Conservation (phyloP, 2,113 vertebrate species). For the Lepus timidus region DNA sequence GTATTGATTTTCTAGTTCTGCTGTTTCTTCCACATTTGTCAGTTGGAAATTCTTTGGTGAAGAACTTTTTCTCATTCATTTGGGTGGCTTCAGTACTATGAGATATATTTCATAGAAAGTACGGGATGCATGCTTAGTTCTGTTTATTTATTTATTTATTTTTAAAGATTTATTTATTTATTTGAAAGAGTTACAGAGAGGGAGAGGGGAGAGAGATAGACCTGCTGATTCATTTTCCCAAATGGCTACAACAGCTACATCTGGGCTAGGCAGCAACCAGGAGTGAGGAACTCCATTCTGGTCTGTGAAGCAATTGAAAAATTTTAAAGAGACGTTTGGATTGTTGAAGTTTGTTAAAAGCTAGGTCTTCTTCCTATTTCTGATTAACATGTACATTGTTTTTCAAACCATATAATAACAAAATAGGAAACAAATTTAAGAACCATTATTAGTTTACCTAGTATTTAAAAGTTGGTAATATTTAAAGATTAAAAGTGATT, state of each 20-base stretch:
- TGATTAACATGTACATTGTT: not conserved
- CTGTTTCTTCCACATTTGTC: not conserved
- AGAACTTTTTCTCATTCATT: not conserved
- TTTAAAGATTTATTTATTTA: too few species aligned
- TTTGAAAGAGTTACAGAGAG: too few species aligned
- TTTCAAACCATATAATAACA: not conserved
- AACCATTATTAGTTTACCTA: not conserved
- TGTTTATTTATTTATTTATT: not conserved
- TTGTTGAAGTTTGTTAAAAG: not conserved
- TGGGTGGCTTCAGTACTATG: not conserved
- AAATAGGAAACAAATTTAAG: not conserved
- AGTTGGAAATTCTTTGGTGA: not conserved
- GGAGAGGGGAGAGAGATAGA: too few species aligned
- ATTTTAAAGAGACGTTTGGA: not conserved
- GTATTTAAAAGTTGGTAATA: not conserved
- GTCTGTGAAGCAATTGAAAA: not conserved
- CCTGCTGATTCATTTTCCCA: too few species aligned
- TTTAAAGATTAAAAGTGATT: constrained; percentile 20
- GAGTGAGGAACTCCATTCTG: too few species aligned
- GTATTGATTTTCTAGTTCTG: not conserved
- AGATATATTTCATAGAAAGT: not conserved
- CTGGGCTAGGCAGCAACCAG: too few species aligned
- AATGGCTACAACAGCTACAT: too few species aligned
- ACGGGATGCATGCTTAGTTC: not conserved
- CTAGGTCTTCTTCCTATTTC: not conserved